Evolutionary conservation across 2,888 invertebrate genomes (phyloP).

Genomic region (Pammene aurita): DNA sequence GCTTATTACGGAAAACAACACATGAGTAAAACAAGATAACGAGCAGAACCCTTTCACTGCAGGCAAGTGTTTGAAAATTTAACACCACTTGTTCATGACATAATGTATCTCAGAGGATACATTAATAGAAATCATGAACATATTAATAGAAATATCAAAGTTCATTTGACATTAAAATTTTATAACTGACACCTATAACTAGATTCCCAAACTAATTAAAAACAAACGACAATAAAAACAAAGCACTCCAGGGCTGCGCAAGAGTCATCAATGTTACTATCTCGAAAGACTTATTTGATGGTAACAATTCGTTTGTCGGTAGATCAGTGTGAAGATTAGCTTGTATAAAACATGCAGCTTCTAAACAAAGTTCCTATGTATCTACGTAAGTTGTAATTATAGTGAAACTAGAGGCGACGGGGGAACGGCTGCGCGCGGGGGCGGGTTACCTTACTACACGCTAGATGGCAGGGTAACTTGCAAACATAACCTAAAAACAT

Average conservation of each 20-base stretch:
- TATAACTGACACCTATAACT: slow-evolving; percentile 7
- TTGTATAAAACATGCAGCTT: slow-evolving; percentile 84
- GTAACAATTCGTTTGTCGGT: slow-evolving; percentile 77
- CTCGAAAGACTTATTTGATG: slow-evolving; percentile 72
- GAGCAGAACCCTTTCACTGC: background rate
- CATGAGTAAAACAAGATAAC: no score
- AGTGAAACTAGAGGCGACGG: slow-evolving; percentile 74
- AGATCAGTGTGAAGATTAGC: slow-evolving; percentile 82
- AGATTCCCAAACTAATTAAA: slow-evolving; percentile 28
- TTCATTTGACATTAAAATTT: background rate
- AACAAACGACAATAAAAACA: slow-evolving; percentile 35
- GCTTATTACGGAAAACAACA: no score
- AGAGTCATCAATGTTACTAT: slow-evolving; percentile 61
- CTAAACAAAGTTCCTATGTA: slow-evolving; percentile 84
- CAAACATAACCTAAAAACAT: slow-evolving; percentile 42
- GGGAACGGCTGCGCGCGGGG: slow-evolving; percentile 61
- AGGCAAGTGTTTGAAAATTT: background rate
- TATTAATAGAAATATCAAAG: background rate
- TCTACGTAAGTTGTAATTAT: slow-evolving; percentile 83
- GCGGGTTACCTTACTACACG: slow-evolving; percentile 63
- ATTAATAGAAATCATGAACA: background rate
- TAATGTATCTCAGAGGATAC: background rate
- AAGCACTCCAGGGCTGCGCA: slow-evolving; percentile 51
- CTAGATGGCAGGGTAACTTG: slow-evolving; percentile 52
- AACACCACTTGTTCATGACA: no score